These are phyloP conservation scores for Microdon myrmicae DNA, from an alignment of 2,888 invertebrate genomes.

Conservation along the genomic window DNA sequence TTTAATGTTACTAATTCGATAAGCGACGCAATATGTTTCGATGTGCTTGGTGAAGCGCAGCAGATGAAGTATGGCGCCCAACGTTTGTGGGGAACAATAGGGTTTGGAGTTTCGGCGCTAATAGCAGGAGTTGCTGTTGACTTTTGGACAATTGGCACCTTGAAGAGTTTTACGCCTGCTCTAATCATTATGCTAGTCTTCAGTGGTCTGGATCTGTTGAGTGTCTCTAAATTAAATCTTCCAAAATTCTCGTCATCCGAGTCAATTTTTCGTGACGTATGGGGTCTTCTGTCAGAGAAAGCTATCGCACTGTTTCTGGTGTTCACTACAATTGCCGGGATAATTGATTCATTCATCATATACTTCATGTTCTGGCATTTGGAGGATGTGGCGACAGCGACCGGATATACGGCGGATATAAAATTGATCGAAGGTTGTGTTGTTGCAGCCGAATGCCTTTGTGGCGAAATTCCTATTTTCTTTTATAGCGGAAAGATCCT, in stretches of 20 bases:
- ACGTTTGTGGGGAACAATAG: conserved; percentile 84
- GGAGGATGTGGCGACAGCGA: conserved; percentile 77
- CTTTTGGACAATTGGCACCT: conserved; percentile 70
- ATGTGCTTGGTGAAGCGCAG: conserved; percentile 78
- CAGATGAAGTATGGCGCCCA: conserved; percentile 80
- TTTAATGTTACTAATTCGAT: conserved; percentile 88
- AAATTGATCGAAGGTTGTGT: conserved; percentile 84
- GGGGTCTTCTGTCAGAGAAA: conserved; percentile 72
- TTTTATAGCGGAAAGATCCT: conserved; percentile 79
- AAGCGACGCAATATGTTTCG: conserved; percentile 90
- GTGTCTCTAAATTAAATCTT: conserved; percentile 73
- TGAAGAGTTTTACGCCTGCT: conserved; percentile 78
- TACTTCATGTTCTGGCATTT: conserved; percentile 87
- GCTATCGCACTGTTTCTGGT: conserved; percentile 76
- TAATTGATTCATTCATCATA: conserved; percentile 82
- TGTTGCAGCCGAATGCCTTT: conserved; percentile 81
- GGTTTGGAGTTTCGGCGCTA: conserved; percentile 80
- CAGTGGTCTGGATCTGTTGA: conserved; percentile 74
- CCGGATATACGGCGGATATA: conserved; percentile 73
- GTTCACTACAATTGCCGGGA: conserved; percentile 80
- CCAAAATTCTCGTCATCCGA: conserved; percentile 76
- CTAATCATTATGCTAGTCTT: conserved; percentile 75
- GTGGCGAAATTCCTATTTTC: conserved; percentile 83
- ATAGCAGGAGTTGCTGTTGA: conserved; percentile 78
- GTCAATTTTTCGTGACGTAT: conserved; percentile 76